Conservation (phyloP, 2,888 invertebrate genomes). For the Rhogogaster chlorosoma region DNA sequence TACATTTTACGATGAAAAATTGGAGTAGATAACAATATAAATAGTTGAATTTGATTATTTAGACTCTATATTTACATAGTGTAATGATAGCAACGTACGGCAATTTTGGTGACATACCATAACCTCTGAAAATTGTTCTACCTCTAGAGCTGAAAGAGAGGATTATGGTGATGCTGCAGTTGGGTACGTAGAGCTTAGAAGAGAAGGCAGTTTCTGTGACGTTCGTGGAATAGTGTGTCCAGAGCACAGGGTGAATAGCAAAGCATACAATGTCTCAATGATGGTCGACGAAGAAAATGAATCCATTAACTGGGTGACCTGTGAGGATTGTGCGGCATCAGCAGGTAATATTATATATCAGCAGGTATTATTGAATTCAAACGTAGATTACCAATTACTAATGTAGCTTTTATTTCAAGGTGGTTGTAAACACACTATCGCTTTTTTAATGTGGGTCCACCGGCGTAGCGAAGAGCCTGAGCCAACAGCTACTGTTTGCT, state of each 20-base stretch:
- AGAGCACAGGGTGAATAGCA: conserved; percentile 47
- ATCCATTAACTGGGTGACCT: conserved; percentile 27
- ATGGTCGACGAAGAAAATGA: conserved; percentile 47
- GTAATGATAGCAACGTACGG: neutral
- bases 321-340: conserved; percentile 54
- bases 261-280: conserved; percentile 43
- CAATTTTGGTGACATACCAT: conserved; percentile 8
- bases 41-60: neutral
- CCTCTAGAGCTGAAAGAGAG: conserved; percentile 9
- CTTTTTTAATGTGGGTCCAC: conserved; percentile 60
- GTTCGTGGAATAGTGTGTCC: conserved; percentile 45
- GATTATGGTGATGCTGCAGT: conserved; percentile 34
- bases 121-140: conserved; percentile 8
- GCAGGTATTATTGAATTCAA: conserved; percentile 10
- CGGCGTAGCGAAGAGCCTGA: conserved; percentile 58
- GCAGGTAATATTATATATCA: conserved; percentile 36
- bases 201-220: neutral
- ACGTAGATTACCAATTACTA: neutral
- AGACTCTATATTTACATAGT: neutral
- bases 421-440: conserved; percentile 58
- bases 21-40: neutral
- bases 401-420: conserved; percentile 38
- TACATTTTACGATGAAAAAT: neutral
- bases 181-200: conserved; percentile 13
- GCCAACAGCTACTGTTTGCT: conserved; percentile 56